Evolutionary conservation across 2,113 vertebrate genomes (phyloP), one percentile per base, ranked within the genome.

Genomic region (Megaceryle torquata): DNA sequence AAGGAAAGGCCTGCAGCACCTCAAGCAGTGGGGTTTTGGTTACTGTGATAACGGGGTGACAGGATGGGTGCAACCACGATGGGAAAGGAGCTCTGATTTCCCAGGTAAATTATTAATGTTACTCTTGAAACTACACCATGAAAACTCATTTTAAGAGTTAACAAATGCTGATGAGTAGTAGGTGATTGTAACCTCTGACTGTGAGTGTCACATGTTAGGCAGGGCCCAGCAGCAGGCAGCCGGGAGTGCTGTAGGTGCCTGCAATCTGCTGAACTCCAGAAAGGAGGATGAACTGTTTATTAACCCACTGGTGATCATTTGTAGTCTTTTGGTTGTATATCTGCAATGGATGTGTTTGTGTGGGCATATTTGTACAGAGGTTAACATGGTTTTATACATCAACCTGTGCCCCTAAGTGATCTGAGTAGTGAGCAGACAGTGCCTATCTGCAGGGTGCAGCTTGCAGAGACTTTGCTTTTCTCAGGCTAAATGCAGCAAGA

Each of bases 361-460:
- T 24, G 14, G 10, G 29, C 2, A 2, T 35, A 2, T 15, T 31
- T 0, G 1, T 46, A 26, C 7, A 10, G 54, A 63, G 6, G 70
- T 61, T 75, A 29, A 12, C 2, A 0, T 11, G 61, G 18, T 18
- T 85, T 88, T 51, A 4, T 39, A 22, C 39, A 26, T 43, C 43
- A 9, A 14, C 13, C 20, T 63, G 7, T 5, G 31, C 12, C 22
- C 46, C 21, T 28, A 29, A 41, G 22, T 4, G n/a, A 16, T 29
- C 7, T 0, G 2, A 81, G 72, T 50, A 70, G 71, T 5, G 22
- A 48, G 76, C 68, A 51, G 33, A 13, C 48, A 24, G 59, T 33
- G 41, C 9, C 9, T 29, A 33, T 11, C 41, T 35, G 69, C 77
- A 69, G 20, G 0, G 0, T 5, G 50, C 3, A 9, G 14, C 46